Base-by-base conservation (phyloP, 2,888 invertebrate species). In the Ophioninae sp. region DNA sequence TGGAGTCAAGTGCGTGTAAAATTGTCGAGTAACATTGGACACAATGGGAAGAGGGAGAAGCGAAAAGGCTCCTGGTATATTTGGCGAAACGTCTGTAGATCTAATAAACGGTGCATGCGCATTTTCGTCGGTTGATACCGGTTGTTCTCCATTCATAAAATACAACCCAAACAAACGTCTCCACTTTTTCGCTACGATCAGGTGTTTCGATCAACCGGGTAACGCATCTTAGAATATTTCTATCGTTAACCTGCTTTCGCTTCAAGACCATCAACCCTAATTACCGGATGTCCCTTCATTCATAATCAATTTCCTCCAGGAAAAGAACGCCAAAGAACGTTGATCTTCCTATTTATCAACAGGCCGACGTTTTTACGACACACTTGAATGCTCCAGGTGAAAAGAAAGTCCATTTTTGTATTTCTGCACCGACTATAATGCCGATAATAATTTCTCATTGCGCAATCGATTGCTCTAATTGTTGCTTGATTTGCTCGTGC, bases 1-100 rank as follows among this genome's bases (percentile, higher is more conserved):
- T 91, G 92, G 93, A 94, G 93, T 94, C 94, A 94, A 94, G 94
- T 94, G 94, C 94, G 94, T 94, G 94, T 94, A 94, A 94, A 94
- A 94, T 94, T 93, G 93, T 88, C 85, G 90, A 89, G 90, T 90
- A 82, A 90, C 90, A 89, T 88, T 75, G 88, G 87, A 87, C 89
- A 90, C 90, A 91, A 91, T 91, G 90, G 91, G 89, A 87, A 89
- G 87, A 87, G 89, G 87, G 74, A 56, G 73, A 59, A 1, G 22
- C 7, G 1, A 68, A 37, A 67, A 78, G 78, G 7, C 68, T 67
- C 41, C 59, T 59, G 2, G 23, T 41, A 59, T 5, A 6, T 67
- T 20, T 30, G 51, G 65, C 44, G 37, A 22, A 73, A 72, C 63
- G 59, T 74, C 74, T 64, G 56, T 67, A 56, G 22, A 61, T 3